phyloP scores from a whole-genome alignment of 1,140 invertebrate genomes.

The Pygmarrhopalites habei region DNA sequence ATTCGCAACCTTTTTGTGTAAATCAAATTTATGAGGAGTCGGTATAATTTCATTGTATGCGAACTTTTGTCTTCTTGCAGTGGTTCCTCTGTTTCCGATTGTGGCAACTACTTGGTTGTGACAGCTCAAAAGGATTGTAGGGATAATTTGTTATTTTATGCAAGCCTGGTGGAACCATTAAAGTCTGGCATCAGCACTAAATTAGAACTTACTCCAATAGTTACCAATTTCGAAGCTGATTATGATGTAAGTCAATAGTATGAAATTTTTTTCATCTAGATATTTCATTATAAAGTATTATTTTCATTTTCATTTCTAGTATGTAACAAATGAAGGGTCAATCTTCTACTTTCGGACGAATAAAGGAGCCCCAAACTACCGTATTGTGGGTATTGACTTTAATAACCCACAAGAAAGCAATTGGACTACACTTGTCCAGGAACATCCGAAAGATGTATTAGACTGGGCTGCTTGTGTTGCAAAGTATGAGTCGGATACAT shows the following conservation, averaged over 20 bases:
- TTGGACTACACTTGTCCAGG: constrained; percentile 75
- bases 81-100: constrained; percentile 74
- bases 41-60: constrained; percentile 7
- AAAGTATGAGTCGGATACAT: too few relatives aligned
- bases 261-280: background rate
- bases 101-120: constrained; percentile 80
- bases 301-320: constrained; percentile 15
- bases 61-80: constrained; percentile 48
- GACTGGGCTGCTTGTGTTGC: constrained; percentile 79
- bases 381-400: constrained; percentile 83
- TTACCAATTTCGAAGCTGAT: constrained; percentile 86
- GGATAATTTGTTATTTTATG: constrained; percentile 80
- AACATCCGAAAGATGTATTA: constrained; percentile 79
- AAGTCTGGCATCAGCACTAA: constrained; percentile 54
- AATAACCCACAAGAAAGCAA: constrained; percentile 62
- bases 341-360: constrained; percentile 86
- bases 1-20: too few relatives aligned
- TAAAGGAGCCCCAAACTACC: constrained; percentile 84
- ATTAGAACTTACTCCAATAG: constrained; percentile 62
- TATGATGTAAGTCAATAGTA: constrained; percentile 64
- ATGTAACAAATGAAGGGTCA: constrained; percentile 27
- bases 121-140: constrained; percentile 72
- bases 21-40: too few relatives aligned
- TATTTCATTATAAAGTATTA: background rate
- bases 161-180: constrained; percentile 54